Percentiles rank a stretch among this genome's conserved stretches.
phyloP scores from a whole-genome alignment of 2,113 vertebrate genomes.

The Lagopus leucura region DNA sequence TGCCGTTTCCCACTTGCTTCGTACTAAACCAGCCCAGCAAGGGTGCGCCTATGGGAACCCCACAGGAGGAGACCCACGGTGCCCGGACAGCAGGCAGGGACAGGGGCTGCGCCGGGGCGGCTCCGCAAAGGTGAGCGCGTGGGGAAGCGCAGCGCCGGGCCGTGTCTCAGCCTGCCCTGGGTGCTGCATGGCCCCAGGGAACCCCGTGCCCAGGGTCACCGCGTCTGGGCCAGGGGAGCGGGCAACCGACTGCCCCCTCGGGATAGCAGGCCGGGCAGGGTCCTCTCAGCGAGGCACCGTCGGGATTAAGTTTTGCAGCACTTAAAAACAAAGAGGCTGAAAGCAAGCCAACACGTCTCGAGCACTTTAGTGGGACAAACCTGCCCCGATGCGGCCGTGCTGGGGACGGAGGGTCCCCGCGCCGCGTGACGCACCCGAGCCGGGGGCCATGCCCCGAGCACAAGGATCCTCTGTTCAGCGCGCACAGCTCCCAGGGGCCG shows the following conservation, averaged over 20 bases:
- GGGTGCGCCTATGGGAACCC: background rate
- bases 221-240: background rate
- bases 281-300: fast-evolving
- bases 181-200: too few relatives aligned
- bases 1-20: background rate
- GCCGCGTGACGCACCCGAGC: background rate
- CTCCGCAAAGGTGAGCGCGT: background rate
- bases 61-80: background rate
- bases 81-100: fast-evolving
- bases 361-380: background rate
- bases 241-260: background rate
- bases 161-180: constrained; percentile 28
- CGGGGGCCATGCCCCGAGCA: background rate
- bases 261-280: background rate
- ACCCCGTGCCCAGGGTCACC: background rate
- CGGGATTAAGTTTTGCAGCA: background rate
- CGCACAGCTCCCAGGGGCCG: constrained; percentile 22
- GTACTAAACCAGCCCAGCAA: background rate
- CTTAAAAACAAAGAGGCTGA: background rate
- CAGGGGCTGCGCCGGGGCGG: background rate
- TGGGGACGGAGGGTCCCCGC: background rate
- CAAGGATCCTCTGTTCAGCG: constrained; percentile 52
- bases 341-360: background rate
- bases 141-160: background rate
- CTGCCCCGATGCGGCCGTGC: background rate